Conservation (phyloP, 2,797 vertebrate species). For the Jordanella pulchra region DNA sequence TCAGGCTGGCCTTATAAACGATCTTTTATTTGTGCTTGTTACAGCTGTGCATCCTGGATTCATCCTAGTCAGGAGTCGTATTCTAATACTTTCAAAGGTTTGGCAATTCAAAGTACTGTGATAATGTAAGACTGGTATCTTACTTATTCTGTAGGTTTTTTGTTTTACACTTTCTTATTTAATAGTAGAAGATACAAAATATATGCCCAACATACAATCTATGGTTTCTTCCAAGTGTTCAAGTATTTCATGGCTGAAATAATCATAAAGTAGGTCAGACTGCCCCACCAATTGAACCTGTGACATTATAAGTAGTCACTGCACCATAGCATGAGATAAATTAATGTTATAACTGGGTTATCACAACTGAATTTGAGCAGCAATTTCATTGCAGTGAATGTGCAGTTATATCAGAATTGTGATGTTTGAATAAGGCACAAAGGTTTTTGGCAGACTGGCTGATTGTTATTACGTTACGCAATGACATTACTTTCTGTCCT, state of each 20-base stretch:
- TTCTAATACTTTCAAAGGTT: neutral
- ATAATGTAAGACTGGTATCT: neutral
- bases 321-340: neutral
- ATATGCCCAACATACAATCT: neutral
- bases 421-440: neutral
- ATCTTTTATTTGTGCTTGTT: neutral
- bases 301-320: neutral
- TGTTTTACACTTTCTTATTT: neutral
- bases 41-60: neutral
- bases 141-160: neutral
- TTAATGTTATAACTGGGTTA: neutral
- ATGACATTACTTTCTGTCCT: neutral
- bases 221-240: neutral
- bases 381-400: neutral
- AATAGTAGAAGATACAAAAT: neutral
- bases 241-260: neutral
- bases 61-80: neutral
- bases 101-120: neutral
- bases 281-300: neutral
- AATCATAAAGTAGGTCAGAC: neutral
- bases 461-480: neutral
- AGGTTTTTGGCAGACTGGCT: neutral
- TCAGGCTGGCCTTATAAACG: conserved; percentile 16
- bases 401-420: no score
- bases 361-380: neutral